phyloP scores from a whole-genome alignment of 2,888 invertebrate genomes.

The Catocala nupta region DNA sequence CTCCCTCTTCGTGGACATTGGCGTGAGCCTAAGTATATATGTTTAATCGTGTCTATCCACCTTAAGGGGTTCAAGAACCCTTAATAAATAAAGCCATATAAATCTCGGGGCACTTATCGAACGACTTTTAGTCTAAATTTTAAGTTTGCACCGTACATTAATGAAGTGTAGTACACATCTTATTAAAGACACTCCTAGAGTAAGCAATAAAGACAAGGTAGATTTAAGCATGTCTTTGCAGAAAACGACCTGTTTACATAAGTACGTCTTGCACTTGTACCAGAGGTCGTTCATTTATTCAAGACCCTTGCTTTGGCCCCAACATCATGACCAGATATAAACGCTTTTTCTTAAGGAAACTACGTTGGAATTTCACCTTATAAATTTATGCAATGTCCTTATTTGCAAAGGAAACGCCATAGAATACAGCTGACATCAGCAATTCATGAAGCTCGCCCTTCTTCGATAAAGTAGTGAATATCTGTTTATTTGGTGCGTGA shows the following conservation, averaged over 20 bases:
- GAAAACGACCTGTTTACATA: slow-evolving; percentile 17
- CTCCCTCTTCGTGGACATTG: no score
- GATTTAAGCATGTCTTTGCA: slow-evolving; percentile 18
- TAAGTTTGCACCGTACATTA: no score
- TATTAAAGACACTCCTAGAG: not conserved
- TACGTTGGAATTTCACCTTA: slow-evolving; percentile 55
- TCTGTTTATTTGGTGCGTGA: slow-evolving; percentile 61
- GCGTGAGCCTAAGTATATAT: no score
- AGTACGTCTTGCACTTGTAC: slow-evolving; percentile 32
- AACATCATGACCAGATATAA: slow-evolving; percentile 49
- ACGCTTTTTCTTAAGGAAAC: slow-evolving; percentile 58
- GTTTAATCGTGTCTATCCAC: no score
- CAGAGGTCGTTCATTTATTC: slow-evolving; percentile 55
- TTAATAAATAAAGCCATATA: no score
- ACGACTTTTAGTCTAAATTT: no score
- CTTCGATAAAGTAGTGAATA: slow-evolving; percentile 59
- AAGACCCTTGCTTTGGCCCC: slow-evolving; percentile 51
- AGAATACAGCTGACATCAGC: slow-evolving; percentile 74
- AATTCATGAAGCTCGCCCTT: slow-evolving; percentile 72
- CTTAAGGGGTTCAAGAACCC: no score
- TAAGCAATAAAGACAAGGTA: slow-evolving; percentile 21
- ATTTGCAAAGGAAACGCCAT: slow-evolving; percentile 69
- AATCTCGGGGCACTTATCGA: no score
- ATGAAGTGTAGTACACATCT: no score
- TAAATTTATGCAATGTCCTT: slow-evolving; percentile 72